Evolutionary conservation across 2,113 vertebrate genomes (phyloP), one percentile per base, ranked within the genome.

Genomic region (Tilapia sparmanii): DNA sequence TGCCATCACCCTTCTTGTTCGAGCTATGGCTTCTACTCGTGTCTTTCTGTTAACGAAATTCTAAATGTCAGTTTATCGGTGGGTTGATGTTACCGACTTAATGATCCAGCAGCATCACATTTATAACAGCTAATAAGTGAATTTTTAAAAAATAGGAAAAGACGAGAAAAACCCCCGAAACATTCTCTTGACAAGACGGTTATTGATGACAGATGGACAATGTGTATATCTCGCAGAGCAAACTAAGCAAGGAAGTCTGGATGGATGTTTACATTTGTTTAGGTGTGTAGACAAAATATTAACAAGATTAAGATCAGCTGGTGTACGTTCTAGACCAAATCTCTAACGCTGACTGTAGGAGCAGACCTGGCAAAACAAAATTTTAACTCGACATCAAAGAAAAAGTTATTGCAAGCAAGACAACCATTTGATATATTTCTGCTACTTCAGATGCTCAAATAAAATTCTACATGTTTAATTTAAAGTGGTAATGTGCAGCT

Each of bases 271-370:
- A 15, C 31, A 81, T 83, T 90, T 84, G 45, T 73, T 80, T 38
- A 81, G 82, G 53, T 73, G 55, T 85, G 38, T 71, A 10, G n/a
- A 89, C 86, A 87, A 78, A 91, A 89, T 86, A 87, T 85, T 79
- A 85, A 78, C 57, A 53, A 80, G 87, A 89, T 91, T 84, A 83
- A 82, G 50, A 81, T 84, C 84, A 86, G 55, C 59, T 92, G 78
- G 33, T 78, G 10, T 10, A 10, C 45, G 11, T 59, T 83, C 57
- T 93, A 84, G 66, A 79, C 68, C 50, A 68, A 40, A 55, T 55
- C 33, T 87, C 81, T 81, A 42, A 86, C 54, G 47, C 45, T 53
- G 80, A 42, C 71, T 50, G 6, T 50, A 78, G 59, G 59, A 84
- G 38, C 80, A 40, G 47, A 11, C 40, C n/a, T 80, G 16, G 35